Percentiles rank a stretch among this genome's conserved stretches.
These are phyloP conservation scores for Charadrius vociferus DNA, from an alignment of 2,113 vertebrate species.

Conservation along the genomic window DNA sequence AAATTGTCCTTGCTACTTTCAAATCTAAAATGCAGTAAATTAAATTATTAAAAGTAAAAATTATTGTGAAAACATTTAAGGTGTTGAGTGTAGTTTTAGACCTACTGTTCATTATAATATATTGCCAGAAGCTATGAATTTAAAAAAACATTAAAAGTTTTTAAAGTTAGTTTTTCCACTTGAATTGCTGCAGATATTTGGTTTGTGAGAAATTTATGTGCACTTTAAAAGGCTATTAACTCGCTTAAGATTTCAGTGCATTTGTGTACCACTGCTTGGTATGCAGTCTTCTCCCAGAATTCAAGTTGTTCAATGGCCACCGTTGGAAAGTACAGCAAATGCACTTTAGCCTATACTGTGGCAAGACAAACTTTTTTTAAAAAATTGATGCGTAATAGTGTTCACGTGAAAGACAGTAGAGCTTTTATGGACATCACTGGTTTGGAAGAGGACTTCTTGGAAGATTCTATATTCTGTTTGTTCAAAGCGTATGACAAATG, in stretches of 20 bases:
- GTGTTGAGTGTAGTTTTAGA: background rate
- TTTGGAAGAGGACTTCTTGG: background rate
- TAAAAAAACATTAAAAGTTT: background rate
- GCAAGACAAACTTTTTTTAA: background rate
- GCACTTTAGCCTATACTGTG: background rate
- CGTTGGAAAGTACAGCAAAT: background rate
- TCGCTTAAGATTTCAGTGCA: background rate
- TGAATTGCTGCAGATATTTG: background rate
- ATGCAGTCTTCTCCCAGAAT: background rate
- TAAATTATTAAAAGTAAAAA: conserved; percentile 53
- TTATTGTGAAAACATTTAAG: conserved; percentile 32
- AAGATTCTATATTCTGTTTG: background rate
- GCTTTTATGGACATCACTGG: background rate
- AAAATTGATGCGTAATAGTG: background rate
- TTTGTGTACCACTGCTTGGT: background rate
- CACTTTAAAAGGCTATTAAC: background rate
- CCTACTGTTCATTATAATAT: background rate
- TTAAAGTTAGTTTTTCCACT: background rate
- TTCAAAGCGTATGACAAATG: background rate
- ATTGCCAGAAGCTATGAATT: background rate
- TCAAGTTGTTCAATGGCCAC: background rate
- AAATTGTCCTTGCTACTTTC: conserved; percentile 59
- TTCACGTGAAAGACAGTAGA: background rate
- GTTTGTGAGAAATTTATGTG: background rate
- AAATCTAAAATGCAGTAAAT: conserved; percentile 43